Percentiles rank a stretch among this genome's conserved stretches.
Conservation (phyloP, 2,797 vertebrate species). For the Mormyrus proboscirostris region DNA sequence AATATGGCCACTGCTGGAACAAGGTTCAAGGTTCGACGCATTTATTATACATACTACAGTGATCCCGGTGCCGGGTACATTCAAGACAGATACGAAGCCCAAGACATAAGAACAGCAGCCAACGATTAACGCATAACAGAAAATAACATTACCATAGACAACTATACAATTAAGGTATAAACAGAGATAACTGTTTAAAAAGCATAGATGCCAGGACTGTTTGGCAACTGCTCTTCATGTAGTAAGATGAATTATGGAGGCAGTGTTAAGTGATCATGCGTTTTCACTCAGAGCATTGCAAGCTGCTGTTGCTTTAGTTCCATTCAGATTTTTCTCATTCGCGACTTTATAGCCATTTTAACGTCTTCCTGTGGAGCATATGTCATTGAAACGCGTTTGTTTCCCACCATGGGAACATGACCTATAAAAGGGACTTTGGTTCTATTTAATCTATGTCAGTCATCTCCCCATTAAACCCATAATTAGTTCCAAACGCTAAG, state of each 20-base stretch:
- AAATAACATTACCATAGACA: constrained; percentile 2
- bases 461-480: not conserved
- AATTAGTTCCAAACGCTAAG: constrained; percentile 13
- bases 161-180: not conserved
- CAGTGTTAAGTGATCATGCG: not conserved
- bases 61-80: not conserved
- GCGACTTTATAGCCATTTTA: not conserved
- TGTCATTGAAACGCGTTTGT: not conserved
- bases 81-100: not conserved
- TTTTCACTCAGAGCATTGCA: not conserved
- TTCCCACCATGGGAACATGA: not conserved
- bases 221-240: not conserved
- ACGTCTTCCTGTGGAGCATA: not conserved
- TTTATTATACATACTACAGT: not conserved
- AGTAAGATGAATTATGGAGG: not conserved
- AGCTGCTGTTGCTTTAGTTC: not conserved
- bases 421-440: not conserved
- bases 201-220: not conserved
- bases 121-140: not conserved
- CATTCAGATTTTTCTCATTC: not conserved
- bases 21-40: not conserved
- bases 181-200: not conserved
- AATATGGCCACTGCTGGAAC: not conserved
- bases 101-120: not conserved
- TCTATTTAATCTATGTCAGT: not conserved